These are phyloP conservation scores for Geothlypis trichas DNA, from an alignment of 2,113 vertebrate genomes.

Conservation along the genomic window DNA sequence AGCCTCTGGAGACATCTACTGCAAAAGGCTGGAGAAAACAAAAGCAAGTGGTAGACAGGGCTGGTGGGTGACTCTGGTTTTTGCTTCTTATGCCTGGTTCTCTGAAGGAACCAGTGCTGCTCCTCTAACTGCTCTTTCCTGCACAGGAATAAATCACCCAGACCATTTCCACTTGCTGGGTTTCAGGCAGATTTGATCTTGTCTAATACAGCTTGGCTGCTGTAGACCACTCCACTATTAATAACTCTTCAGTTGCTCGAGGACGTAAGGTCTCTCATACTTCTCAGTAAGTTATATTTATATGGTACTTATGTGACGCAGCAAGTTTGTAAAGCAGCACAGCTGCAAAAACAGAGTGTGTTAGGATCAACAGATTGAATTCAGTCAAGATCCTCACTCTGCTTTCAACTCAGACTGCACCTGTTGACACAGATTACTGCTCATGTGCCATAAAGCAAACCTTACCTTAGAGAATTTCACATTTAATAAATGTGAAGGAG, in stretches of 20 bases:
- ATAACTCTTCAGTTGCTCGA: slow-evolving; percentile 21
- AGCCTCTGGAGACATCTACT: not conserved
- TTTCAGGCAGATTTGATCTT: not conserved
- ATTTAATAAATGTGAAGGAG: not conserved
- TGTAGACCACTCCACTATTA: slow-evolving; percentile 41
- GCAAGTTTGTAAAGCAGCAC: not conserved
- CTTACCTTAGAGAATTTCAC: not conserved
- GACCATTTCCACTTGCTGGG: not conserved
- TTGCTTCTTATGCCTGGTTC: not conserved
- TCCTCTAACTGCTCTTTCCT: not conserved
- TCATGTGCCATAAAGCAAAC: not conserved
- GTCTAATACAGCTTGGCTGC: slow-evolving; percentile 35
- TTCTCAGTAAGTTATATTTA: slow-evolving; percentile 62
- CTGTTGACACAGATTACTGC: not conserved
- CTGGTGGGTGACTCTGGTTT: not conserved
- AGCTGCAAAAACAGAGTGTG: slow-evolving; percentile 53
- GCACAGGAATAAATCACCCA: not conserved
- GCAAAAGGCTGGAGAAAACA: not conserved
- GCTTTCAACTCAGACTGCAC: slow-evolving; percentile 7
- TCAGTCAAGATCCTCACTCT: not conserved
- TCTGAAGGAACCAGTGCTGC: not conserved
- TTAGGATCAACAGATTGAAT: not conserved
- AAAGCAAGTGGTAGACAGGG: not conserved
- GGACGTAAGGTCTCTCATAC: not conserved
- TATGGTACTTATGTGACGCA: not conserved